Evolutionary conservation across 2,113 vertebrate species (phyloP), one percentile per base, ranked within the genome.

Genomic region (Delphinapterus leucas): DNA sequence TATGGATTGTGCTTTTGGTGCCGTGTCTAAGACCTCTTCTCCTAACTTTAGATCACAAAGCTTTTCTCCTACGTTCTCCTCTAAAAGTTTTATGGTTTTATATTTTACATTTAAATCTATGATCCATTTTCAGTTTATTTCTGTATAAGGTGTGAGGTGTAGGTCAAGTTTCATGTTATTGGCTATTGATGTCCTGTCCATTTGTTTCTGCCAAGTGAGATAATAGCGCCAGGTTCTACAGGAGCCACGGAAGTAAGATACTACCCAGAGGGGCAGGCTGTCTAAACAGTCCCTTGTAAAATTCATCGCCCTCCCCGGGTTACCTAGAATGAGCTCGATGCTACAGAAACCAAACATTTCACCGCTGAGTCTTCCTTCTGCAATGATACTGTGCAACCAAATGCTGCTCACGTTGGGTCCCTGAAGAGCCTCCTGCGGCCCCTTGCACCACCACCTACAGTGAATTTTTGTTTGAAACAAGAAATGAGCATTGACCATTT

Each of bases 331-430:
- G 38, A 96, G 4, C 58, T 55, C 36, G 74, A 61, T 84, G 79
- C 83, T 80, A 55, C 74, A 41, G 96, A 92, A 96, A 97, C 80
- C 82, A 83, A 97, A 93, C 58, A 92, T 13, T 44, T 86, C 80
- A 47, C 41, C 55, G 8, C 20, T 14, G 77, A 96, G 13, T 84
- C 70, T 93, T 93, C 65, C 53, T 88, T 86, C 55, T 68, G 55
- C 76, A 90, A 88, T 82, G 58, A 44, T 26, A 36, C 71, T 97
- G 83, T 95, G 49, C 67, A 95, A 96, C 49, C 31, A 77, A 82
- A 60, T n/a, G 33, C 71, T 47, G 6, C 67, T 92, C 44, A 17
- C 55, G 55, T 31, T 65, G 55, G 77, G 68, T 93, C 33, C 63
- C 33, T 2, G 1, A 89, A 73, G 82, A 95, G 91, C 23, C 73